These are phyloP conservation scores for Rattus rattus DNA, from an alignment of 2,113 vertebrate genomes.

Conservation along the genomic window DNA sequence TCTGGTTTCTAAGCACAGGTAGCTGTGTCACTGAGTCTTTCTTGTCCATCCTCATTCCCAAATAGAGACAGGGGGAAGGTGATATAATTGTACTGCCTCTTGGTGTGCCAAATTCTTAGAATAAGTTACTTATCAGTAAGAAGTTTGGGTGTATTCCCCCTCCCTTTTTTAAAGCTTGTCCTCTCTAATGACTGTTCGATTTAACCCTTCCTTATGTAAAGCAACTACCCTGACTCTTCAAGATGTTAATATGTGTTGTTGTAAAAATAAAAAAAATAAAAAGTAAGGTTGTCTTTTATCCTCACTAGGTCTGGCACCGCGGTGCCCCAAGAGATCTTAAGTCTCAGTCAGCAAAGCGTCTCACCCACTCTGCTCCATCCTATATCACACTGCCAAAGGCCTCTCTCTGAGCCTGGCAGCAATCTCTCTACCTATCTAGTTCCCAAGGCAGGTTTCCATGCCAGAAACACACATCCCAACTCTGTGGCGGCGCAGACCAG, in stretches of 20 bases:
- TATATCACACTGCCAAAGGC: no score
- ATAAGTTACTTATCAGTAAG: background rate
- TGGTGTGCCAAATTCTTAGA: conserved; percentile 31
- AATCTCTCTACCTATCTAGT: no score
- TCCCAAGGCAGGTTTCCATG: no score
- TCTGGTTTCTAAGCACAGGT: background rate
- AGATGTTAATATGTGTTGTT: background rate
- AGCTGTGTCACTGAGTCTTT: background rate
- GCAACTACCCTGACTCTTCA: background rate
- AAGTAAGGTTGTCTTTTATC: no score
- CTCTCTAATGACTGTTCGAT: background rate
- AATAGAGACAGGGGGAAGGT: background rate
- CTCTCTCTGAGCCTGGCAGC: no score
- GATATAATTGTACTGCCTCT: background rate
- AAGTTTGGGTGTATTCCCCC: background rate
- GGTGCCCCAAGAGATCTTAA: no score
- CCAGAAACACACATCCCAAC: no score
- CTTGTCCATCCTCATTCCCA: background rate
- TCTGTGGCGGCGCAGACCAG: no score
- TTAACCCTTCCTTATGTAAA: background rate
- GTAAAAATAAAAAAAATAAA: no score
- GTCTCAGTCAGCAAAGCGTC: no score
- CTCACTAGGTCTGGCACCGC: no score
- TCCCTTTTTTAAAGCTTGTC: background rate
- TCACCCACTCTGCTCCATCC: no score